Evolutionary conservation across 1,140 invertebrate genomes (phyloP), one percentile per base, ranked within the genome.

Genomic region (Drosophila tristis): DNA sequence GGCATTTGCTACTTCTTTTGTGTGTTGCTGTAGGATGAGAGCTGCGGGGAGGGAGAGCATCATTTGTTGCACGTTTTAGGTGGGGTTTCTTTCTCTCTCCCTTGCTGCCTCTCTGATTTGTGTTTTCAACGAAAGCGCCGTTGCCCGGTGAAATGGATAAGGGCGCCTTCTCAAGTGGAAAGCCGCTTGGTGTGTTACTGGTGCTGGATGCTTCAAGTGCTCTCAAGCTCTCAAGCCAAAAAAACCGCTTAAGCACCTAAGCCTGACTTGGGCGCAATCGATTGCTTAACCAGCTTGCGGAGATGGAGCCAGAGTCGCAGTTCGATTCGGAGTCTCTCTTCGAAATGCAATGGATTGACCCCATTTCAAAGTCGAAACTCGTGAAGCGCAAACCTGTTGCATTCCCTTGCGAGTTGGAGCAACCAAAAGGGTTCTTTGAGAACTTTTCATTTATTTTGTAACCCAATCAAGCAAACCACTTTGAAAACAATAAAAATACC

Each of bases 61-160:
- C 62, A 48, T 29, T 76, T 80, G 80, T 68, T 76, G 76, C 81
- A 85, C 49, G 73, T 80, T 81, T 80, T 67, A 86, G 81, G 67
- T 85, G 80, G 61, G 67, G 54, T 70, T 61, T 26, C 11, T 70
- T 61, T 49, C 25, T 48, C 47, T 25, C 42, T 9, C 16, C 15
- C 65, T 53, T 45, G 61, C 63, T 64, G 55, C 63, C 16, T 68
- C 63, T 56, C 44, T n/a, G 35, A 48, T 35, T 31, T 47, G 20
- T 68, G 49, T 51, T 62, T 68, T 72, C 68, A 65, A 78, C 50
- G 79, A 64, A 78, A 81, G 78, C 74, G 50, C 63, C 49, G 49
- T 44, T 31, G 20, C 29, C 51, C 43, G 66, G 75, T 77, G 56
- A 78, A 78, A 78, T 78, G 77, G 70, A 59, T 74, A 74, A 74